phyloP scores from a whole-genome alignment of 2,888 invertebrate genomes.

The Flexamia atlantica region DNA sequence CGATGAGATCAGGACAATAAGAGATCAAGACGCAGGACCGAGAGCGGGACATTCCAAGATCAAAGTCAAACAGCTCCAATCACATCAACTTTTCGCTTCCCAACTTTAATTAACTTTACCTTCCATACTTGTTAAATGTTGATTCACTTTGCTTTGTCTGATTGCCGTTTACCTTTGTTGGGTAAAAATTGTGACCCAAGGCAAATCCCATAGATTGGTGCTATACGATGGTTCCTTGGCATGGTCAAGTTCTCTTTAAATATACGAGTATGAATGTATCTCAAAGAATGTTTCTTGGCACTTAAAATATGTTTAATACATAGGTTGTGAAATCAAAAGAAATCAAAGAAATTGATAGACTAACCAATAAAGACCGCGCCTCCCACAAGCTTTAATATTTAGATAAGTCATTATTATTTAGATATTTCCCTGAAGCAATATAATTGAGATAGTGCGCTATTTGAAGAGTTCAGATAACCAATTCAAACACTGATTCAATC shows the following conservation, averaged over 20 bases:
- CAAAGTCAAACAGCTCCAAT: constrained; percentile 54
- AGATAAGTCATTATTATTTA: constrained; percentile 42
- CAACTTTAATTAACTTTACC: constrained; percentile 49
- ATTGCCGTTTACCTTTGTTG: constrained; percentile 31
- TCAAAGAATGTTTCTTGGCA: too few species aligned
- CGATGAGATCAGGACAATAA: constrained; percentile 16
- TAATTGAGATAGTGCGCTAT: constrained; percentile 37
- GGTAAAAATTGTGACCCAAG: neutral
- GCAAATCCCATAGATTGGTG: neutral
- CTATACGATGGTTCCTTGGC: too few species aligned
- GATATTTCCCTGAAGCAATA: constrained; percentile 39
- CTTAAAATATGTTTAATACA: too few species aligned
- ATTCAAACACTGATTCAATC: constrained; percentile 46
- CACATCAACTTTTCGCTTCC: constrained; percentile 39
- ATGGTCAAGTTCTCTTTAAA: too few species aligned
- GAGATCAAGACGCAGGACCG: constrained; percentile 10
- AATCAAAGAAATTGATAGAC: too few species aligned
- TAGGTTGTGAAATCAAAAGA: too few species aligned
- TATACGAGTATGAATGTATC: too few species aligned
- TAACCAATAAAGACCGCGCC: neutral
- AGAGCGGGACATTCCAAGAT: constrained; percentile 32
- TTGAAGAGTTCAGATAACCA: constrained; percentile 40
- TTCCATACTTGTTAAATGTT: constrained; percentile 55
- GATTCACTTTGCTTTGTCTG: constrained; percentile 40
- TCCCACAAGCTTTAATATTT: neutral